These are phyloP conservation scores for Hetaerina titia DNA, from an alignment of 2,888 invertebrate species.

Conservation along the genomic window DNA sequence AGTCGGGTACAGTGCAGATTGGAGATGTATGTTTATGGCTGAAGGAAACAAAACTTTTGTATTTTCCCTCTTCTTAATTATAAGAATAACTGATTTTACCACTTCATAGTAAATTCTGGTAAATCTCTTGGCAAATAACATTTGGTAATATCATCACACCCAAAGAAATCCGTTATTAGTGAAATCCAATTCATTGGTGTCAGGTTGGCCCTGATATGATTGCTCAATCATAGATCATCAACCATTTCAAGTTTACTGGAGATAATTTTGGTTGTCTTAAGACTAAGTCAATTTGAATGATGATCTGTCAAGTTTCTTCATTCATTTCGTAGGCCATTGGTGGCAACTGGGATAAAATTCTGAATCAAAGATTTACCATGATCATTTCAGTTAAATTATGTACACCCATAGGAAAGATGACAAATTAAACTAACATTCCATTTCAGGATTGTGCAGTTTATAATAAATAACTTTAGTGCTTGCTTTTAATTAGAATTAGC, in stretches of 20 bases:
- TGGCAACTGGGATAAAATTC: neutral
- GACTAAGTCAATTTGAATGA: neutral
- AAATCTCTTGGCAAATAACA: neutral
- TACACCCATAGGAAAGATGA: neutral
- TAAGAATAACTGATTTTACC: neutral
- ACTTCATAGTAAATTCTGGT: neutral
- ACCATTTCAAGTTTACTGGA: neutral
- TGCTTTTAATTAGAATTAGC: slow-evolving; percentile 20
- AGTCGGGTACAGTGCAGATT: neutral
- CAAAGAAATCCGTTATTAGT: neutral
- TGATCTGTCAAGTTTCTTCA: neutral
- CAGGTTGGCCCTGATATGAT: slow-evolving; percentile 29
- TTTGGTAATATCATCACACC: neutral
- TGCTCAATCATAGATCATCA: slow-evolving; percentile 23
- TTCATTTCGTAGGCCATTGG: neutral
- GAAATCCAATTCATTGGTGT: neutral
- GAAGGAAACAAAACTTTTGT: neutral
- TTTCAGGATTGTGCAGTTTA: neutral
- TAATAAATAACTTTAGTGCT: slow-evolving; percentile 33
- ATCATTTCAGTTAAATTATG: neutral
- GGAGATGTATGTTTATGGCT: neutral
- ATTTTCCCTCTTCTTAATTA: neutral
- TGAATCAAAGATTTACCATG: neutral
- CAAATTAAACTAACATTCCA: neutral
- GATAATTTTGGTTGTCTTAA: neutral